These are phyloP conservation scores for Dryocosmus kuriphilus DNA, from an alignment of 2,888 invertebrate genomes.

Conservation along the genomic window DNA sequence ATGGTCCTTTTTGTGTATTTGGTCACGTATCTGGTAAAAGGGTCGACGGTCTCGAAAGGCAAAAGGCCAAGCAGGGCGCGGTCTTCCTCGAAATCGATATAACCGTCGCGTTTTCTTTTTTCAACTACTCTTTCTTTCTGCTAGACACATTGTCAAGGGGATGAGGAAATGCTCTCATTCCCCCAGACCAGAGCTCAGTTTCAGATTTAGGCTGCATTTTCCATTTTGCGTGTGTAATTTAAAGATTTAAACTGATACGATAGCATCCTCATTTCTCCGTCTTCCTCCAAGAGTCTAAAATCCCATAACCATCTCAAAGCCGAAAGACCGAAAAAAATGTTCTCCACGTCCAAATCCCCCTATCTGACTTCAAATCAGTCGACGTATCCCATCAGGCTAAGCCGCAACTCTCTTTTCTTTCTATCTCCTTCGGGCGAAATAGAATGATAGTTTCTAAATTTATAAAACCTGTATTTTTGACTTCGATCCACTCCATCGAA, in stretches of 20 bases:
- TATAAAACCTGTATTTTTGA: constrained; percentile 36
- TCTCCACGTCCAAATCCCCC: constrained; percentile 12
- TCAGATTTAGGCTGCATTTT: constrained; percentile 12
- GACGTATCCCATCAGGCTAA: constrained; percentile 7
- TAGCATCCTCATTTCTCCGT: not conserved
- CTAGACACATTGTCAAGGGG: constrained; percentile 8
- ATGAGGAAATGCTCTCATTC: constrained; percentile 27
- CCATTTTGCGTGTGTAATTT: not conserved
- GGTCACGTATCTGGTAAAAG: constrained; percentile 14
- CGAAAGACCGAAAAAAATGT: constrained; percentile 12
- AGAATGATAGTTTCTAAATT: constrained; percentile 33
- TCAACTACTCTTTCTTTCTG: constrained; percentile 24
- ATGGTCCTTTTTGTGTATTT: not conserved
- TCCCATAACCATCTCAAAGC: constrained; percentile 19
- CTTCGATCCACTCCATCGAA: not conserved
- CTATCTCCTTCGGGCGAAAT: constrained; percentile 14
- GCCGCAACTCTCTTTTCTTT: constrained; percentile 1
- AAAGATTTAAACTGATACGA: constrained; percentile 7
- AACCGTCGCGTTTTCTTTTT: constrained; percentile 17
- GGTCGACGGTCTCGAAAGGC: not conserved
- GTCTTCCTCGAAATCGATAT: constrained; percentile 51
- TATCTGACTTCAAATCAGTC: constrained; percentile 3
- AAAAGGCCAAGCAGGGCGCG: constrained; percentile 46
- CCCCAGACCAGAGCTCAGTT: too few relatives aligned
- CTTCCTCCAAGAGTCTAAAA: not conserved